Base-by-base conservation (phyloP, 2,113 vertebrate genomes). In the Rhynchomys soricoides region DNA sequence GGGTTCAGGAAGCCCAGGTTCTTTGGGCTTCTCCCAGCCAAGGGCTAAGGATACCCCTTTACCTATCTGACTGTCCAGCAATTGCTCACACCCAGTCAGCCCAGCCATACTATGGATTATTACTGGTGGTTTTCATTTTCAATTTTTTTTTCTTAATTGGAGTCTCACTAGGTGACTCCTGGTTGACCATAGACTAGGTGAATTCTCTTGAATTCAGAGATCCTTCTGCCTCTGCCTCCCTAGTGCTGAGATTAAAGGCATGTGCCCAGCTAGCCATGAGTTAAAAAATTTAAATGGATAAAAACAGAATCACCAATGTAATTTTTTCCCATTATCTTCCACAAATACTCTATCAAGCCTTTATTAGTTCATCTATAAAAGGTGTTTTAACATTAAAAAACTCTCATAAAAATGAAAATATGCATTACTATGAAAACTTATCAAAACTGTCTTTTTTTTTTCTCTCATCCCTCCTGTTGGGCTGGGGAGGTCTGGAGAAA, bases 381-480 rank as follows among this genome's bases (percentile, higher is more conserved):
- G 12, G 48, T n/a, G 31, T 57, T 50, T 92, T 95, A 68, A 37
- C 3, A 22, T 48, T 57, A 3, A 45, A 82, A 82, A 50, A 70
- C 22, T 22, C 45, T 86, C 45, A 29, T 43, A 87, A 95, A 74
- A 50, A 17, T 22, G 16, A 55, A 91, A 31, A 59, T 7, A 74
- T 88, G 96, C 26, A 57, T 43, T 8, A 45, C 82, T n/a, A 74
- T 62, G 75, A 83, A 77, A 95, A 82, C 40, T 21, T 13, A 16
- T 45, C 52, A 17, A 75, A n/a, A 21, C 45, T 73, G 48, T 31
- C 66, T 26, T 55, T 50, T 5, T 77, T 62, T 4, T 1, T 40
- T 92, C n/a, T n/a, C 31, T 75, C 45, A 64, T 77, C 90, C 59
- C 16, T 68, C 34, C 3, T 15, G 5, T 0, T 1, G 78, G 62